Evolutionary conservation across 2,888 invertebrate genomes (phyloP).

Genomic region (Escarpia spicata): DNA sequence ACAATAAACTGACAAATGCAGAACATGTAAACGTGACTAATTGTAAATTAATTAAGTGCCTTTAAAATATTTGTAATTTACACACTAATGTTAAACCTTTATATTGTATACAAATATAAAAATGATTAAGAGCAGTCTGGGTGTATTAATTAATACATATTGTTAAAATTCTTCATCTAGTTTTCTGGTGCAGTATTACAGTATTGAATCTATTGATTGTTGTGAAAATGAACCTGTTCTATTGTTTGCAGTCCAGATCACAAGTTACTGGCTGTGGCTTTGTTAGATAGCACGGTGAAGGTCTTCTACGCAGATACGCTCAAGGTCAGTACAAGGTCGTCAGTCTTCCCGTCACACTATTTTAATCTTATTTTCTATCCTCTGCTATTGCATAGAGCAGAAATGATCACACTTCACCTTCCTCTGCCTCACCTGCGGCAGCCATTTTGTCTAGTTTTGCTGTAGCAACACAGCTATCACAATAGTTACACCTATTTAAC

Average conservation of each 20-base stretch:
- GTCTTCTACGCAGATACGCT: slow-evolving; percentile 93
- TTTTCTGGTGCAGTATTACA: too few species aligned
- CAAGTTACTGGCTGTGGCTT: slow-evolving; percentile 86
- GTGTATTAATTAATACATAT: background rate
- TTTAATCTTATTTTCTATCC: background rate
- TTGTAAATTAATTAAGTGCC: too few species aligned
- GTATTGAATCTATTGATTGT: too few species aligned
- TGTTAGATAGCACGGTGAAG: slow-evolving; percentile 93
- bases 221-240: background rate
- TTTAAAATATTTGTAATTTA: background rate
- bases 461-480: too few species aligned
- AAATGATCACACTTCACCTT: too few species aligned
- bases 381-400: too few species aligned
- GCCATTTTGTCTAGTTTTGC: too few species aligned
- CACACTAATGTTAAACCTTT: background rate
- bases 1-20: background rate
- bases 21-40: background rate
- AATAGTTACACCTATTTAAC: too few species aligned
- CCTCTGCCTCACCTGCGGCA: too few species aligned
- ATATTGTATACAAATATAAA: background rate
- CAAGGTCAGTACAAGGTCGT: slow-evolving; percentile 73
- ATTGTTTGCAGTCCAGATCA: slow-evolving; percentile 70
- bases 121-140: background rate
- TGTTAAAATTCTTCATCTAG: background rate
- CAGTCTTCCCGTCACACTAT: background rate